Evolutionary conservation across 2,888 invertebrate genomes (phyloP).

Genomic region (Gymnoscelis rufifasciata): DNA sequence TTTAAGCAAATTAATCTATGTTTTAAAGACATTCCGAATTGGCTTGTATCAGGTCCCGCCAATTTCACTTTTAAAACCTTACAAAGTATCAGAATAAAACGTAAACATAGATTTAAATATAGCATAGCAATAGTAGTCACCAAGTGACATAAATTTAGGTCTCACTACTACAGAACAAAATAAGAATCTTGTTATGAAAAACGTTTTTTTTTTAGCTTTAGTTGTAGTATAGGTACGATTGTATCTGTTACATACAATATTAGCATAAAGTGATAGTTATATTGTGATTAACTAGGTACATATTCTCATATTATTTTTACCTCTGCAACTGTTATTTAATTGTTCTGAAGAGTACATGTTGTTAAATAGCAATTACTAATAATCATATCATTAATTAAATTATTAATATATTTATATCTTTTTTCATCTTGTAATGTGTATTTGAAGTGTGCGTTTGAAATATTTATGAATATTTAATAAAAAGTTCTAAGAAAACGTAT

Average conservation of each 20-base stretch:
- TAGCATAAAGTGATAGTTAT: too few species aligned
- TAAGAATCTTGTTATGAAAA: too few species aligned
- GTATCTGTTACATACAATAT: too few species aligned
- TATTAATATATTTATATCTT: conserved; percentile 43
- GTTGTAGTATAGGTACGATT: conserved; percentile 16
- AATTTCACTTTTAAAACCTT: too few species aligned
- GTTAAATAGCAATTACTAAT: conserved; percentile 35
- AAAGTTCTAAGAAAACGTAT: conserved; percentile 42
- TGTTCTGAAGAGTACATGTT: too few species aligned
- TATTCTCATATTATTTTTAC: too few species aligned
- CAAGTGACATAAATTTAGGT: conserved; percentile 1
- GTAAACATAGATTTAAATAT: not conserved
- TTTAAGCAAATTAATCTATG: too few species aligned
- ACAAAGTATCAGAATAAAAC: too few species aligned
- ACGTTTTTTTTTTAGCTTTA: not conserved
- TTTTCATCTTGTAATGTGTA: conserved; percentile 38
- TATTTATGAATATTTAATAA: conserved; percentile 54
- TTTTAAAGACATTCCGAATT: too few species aligned
- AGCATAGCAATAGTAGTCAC: conserved; percentile 5
- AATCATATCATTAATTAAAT: conserved; percentile 59
- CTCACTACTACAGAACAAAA: conserved; percentile 3
- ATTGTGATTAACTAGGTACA: too few species aligned
- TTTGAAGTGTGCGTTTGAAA: conserved; percentile 48
- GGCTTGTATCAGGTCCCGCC: too few species aligned
- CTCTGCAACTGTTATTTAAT: too few species aligned